Percentiles rank a stretch among this genome's conserved stretches.
phyloP scores from a whole-genome alignment of 2,113 vertebrate species.

The Telmatochromis bifrenatus region DNA sequence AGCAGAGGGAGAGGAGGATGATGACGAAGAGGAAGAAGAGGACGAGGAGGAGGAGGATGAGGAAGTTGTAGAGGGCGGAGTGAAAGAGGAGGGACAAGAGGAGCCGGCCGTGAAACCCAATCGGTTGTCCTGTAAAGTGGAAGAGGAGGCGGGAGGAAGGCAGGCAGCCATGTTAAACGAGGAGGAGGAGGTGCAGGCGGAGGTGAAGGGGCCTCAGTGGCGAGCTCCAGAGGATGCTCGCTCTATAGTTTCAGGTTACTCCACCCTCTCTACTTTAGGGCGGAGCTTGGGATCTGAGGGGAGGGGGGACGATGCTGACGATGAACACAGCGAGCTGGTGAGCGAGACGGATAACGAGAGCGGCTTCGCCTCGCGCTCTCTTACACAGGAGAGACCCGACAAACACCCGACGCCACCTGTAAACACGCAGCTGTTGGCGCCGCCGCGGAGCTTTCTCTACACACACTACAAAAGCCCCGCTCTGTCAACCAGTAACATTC shows the following conservation, averaged over 20 bases:
- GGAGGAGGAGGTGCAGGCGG: conserved; percentile 22
- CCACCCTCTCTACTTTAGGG: conserved; percentile 88
- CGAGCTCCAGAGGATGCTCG: conserved; percentile 76
- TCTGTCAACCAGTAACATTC: not conserved
- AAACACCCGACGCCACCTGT: conserved; percentile 17
- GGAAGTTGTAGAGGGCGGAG: conserved; percentile 25
- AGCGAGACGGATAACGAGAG: conserved; percentile 91
- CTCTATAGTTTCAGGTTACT: conserved; percentile 93
- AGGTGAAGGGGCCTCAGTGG: conserved; percentile 51
- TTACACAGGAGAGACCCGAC: conserved; percentile 71
- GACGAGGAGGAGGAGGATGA: conserved; percentile 45
- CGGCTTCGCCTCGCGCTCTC: conserved; percentile 72
- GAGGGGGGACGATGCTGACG: conserved; percentile 86
- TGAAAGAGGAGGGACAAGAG: conserved; percentile 30
- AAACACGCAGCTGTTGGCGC: not conserved
- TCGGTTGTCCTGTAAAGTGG: conserved; percentile 17
- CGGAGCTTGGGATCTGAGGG: conserved; percentile 82
- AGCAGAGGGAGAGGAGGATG: conserved; percentile 71
- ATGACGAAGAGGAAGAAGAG: conserved; percentile 63
- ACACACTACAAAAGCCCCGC: conserved; percentile 46
- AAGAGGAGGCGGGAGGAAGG: conserved; percentile 34
- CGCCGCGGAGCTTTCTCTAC: conserved; percentile 68
- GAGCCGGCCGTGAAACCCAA: not conserved
- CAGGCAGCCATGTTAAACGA: conserved; percentile 27
- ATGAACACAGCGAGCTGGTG: conserved; percentile 88